phyloP scores from a whole-genome alignment of 2,113 vertebrate genomes.

The Paralichthys olivaceus region DNA sequence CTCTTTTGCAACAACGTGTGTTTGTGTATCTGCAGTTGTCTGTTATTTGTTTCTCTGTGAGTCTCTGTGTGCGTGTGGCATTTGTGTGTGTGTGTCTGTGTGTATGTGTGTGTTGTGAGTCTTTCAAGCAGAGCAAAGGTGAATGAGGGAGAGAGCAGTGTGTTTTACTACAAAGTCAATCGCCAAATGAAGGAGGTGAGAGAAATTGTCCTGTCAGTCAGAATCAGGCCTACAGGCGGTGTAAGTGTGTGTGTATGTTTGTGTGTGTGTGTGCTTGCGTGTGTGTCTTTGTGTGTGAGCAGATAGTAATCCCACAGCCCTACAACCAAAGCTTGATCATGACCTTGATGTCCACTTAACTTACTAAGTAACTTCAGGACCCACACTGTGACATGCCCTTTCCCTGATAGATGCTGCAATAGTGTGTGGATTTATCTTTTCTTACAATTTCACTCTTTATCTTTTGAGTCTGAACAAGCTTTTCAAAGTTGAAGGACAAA shows the following conservation, averaged over 20 bases:
- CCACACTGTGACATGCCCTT: conserved; percentile 39
- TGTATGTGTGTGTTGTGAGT: conserved; percentile 26
- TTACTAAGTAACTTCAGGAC: conserved; percentile 55
- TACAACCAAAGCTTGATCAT: conserved; percentile 66
- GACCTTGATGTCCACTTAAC: conserved; percentile 75
- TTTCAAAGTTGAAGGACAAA: no score
- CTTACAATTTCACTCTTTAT: background rate
- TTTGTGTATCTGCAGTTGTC: background rate
- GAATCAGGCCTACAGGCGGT: conserved; percentile 52
- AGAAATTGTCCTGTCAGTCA: conserved; percentile 75
- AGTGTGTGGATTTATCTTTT: background rate
- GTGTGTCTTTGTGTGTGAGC: conserved; percentile 6
- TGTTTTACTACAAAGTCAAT: conserved; percentile 72
- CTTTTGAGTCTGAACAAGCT: no score
- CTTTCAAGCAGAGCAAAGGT: conserved; percentile 19
- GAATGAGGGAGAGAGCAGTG: conserved; percentile 34
- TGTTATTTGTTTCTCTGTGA: background rate
- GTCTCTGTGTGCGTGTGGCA: background rate
- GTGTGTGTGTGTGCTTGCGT: conserved; percentile 4
- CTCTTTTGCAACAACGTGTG: background rate
- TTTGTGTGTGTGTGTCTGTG: background rate
- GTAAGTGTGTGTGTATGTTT: background rate
- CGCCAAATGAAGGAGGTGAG: conserved; percentile 52
- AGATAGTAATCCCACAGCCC: conserved; percentile 7
- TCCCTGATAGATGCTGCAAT: background rate